Evolutionary conservation across 2,113 vertebrate species (phyloP), one percentile per base, ranked within the genome.

Genomic region (Python bivittatus): DNA sequence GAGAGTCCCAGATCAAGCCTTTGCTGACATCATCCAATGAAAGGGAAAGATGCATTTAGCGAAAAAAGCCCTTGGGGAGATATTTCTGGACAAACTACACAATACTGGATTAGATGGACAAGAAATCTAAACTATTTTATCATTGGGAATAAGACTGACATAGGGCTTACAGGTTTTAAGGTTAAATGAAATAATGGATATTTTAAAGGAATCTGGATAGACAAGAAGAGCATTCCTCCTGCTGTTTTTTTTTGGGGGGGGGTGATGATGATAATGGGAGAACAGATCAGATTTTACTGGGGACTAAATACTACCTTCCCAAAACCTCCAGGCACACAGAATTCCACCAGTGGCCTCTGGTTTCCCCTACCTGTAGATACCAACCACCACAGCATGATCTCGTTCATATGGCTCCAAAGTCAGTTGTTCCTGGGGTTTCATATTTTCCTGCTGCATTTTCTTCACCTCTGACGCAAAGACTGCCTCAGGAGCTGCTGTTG

Each of bases 351-450:
- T 1, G 4, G 5, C 20, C 11, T 6, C 8, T 54, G 20, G 22
- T 29, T 89, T 33, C 0, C 9, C 52, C 90, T 96, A 99, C 99
- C 99, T 98, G 98, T 99, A 99, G 13, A 99, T 96, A 6, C 99
- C 99, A 15, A 99, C 99, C 9, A 99, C 99, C 64, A 99, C 98
- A 0, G 99, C 99, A 0, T 99, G 99, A 93, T 99, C 99, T 29
- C 99, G 97, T 92, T 99, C 99, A 0, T 99, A 99, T 0, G 99
- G 99, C 95, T 99, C 99, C 72, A 99, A 96, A 0, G 99, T 99
- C 29, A 99, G 92, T 97, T 99, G 99, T 79, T 99, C 99, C 94
- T 99, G 99, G 0, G 99, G 99, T 27, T 99, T 99, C 99, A 99
- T 99, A 96, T 99, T 98, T 95, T 99, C 99, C 2, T 98, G 91